Evolutionary conservation across 64 coral and sea anemone genomes (phyloP), one percentile per base, ranked within the genome.

Genomic region (Orbicella faveolata): DNA sequence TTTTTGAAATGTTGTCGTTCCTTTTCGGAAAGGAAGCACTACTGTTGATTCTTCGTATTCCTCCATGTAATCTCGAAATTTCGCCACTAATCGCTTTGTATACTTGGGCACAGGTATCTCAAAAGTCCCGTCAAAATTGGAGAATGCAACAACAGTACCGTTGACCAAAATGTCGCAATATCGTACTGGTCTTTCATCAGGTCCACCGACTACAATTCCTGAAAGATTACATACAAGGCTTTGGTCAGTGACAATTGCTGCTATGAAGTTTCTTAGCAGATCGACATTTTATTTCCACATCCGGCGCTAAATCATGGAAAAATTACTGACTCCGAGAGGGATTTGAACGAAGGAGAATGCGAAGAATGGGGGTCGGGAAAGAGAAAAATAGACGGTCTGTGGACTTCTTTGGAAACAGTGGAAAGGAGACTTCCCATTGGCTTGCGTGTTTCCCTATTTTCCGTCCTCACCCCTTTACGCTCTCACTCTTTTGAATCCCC

Each of bases 101-200:
- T 3, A 11, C 67, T 70, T 70, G n/a, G 0, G 21, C 21, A 70
- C 67, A 70, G 67, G 21, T 26, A 70, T 8, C n/a, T 70, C 21
- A 70, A 70, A 70, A 0, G 67, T 70, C 11, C 67, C 67, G 67
- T 70, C 67, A 26, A 25, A 70, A 26, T 70, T n/a, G 67, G 67
- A 70, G 23, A 25, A 70, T 23, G 67, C 10, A 70, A 70, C 67
- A 70, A 70, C n/a, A n/a, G 67, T 70, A 70, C n/a, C 67, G 6
- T 70, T 70, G 25, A 70, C 67, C 67, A 70, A 21, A 33, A 70
- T 25, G 67, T 70, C 67, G 67, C 67, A 70, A 70, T 70, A 70
- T 70, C 33, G 25, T n/a, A 70, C 67, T n/a, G 67, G 67, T 70
- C 0, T 70, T 10, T 70, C 67, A 70, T 70, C 67, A 11, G n/a